Conservation (phyloP, 2,113 vertebrate genomes). For the Ciconia stormi region DNA sequence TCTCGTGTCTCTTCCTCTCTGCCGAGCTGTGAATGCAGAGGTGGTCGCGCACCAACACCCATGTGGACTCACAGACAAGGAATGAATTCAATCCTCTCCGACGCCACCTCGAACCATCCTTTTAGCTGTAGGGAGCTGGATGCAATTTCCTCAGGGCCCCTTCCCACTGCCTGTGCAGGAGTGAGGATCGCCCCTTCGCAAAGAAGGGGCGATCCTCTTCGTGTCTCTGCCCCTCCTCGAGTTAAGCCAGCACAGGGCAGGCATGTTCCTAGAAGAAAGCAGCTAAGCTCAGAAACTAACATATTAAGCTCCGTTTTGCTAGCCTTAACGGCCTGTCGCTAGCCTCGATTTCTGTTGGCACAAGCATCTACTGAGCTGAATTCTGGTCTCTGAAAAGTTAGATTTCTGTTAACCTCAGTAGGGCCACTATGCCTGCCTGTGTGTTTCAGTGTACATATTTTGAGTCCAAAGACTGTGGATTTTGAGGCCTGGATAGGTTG, state of each 20-base stretch:
- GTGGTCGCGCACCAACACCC: accelerated
- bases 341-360: neutral
- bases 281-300: neutral
- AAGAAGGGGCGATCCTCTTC: too few species aligned
- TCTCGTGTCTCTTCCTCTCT: neutral
- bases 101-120: neutral
- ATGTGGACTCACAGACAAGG: accelerated
- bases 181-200: neutral
- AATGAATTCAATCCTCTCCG: neutral
- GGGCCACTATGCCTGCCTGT: neutral
- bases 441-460: neutral
- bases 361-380: neutral
- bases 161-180: neutral
- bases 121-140: neutral
- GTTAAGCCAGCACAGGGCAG: neutral
- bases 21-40: neutral
- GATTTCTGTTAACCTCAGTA: neutral
- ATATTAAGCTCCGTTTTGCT: neutral
- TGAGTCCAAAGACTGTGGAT: neutral
- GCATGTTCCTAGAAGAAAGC: neutral
- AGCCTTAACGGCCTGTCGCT: neutral
- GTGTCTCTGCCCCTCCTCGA: neutral
- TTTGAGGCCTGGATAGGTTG: neutral
- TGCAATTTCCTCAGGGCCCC: neutral
- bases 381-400: neutral